A percentile compares a stretch with the other conserved stretches of the same genome.
These are phyloP conservation scores for Ibycter americanus DNA, from an alignment of 2,797 vertebrate genomes.

Conservation along the genomic window DNA sequence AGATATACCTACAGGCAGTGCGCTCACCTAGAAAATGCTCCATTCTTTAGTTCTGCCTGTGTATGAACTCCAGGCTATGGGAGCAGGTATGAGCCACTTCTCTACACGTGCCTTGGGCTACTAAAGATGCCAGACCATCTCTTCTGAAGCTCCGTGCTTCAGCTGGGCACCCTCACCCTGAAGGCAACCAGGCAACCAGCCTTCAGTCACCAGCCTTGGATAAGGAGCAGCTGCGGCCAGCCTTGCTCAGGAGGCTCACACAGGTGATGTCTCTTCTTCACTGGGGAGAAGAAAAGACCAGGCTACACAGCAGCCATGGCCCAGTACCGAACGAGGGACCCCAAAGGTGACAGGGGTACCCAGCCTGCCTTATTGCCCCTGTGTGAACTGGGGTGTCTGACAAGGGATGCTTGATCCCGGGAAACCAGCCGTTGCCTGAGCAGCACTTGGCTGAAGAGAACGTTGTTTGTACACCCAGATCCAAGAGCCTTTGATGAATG, in stretches of 20 bases:
- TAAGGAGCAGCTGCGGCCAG: background rate
- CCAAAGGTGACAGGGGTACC: background rate
- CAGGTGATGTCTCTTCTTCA: background rate
- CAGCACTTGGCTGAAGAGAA: background rate
- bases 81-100: background rate
- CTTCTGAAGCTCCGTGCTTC: background rate
- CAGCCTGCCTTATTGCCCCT: background rate
- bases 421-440: background rate
- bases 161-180: background rate
- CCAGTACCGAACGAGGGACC: background rate
- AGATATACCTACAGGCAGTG: background rate
- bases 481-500: background rate
- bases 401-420: background rate
- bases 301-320: rapidly evolving
- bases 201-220: background rate
- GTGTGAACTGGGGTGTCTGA: background rate
- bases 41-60: background rate
- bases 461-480: background rate
- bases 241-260: background rate
- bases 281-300: background rate
- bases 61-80: rapidly evolving
- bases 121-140: background rate
- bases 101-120: rapidly evolving
- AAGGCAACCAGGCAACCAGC: rapidly evolving
- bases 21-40: background rate